Evolutionary conservation across 2,113 vertebrate genomes (phyloP), one percentile per base, ranked within the genome.

Genomic region (Girardinichthys multiradiatus): DNA sequence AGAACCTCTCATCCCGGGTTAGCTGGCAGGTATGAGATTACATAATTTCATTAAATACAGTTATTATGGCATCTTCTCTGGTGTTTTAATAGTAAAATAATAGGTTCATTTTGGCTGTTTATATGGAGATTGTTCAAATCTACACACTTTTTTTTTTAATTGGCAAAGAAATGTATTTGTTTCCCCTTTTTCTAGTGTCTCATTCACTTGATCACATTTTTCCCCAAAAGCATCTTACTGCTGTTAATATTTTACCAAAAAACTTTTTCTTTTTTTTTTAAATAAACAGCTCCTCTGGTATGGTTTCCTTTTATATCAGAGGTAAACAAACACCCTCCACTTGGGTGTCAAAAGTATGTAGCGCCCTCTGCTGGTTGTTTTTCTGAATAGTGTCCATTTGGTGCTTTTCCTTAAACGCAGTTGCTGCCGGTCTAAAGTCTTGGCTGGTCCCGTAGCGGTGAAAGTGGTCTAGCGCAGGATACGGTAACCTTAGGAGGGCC

Each of bases 401-500:
- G 95, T 96, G 95, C 95, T 95, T 96, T 94, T 96, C 95, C 96
- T 94, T 92, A 94, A 95, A 94, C 96, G 95, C 96, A 96, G 95
- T 96, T 96, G 94, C 96, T 95, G 95, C 95, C 92, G 91, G 94
- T 97, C 95, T 97, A 97, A 92, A 94, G 95, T 96, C 96, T 96
- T 96, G 96, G 96, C 96, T 96, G 93, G 93, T 92, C 93, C 93
- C 90, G 66, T 93, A 91, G 89, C 94, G 94, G 95, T 94, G 95
- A 95, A 94, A 95, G 95, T 89, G 95, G 95, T 95, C 95, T 97
- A 97, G 96, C 96, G 90, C 96, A 97, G 96, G 96, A 96, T 96
- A 92, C 92, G 87, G 89, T 93, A 97, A 95, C 96, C 95, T 96
- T 94, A 96, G 96, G 96, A 94, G 92, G 92, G 91, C 92, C 91